These are phyloP conservation scores for Sander vitreus DNA, from an alignment of 2,113 vertebrate genomes.

Conservation along the genomic window DNA sequence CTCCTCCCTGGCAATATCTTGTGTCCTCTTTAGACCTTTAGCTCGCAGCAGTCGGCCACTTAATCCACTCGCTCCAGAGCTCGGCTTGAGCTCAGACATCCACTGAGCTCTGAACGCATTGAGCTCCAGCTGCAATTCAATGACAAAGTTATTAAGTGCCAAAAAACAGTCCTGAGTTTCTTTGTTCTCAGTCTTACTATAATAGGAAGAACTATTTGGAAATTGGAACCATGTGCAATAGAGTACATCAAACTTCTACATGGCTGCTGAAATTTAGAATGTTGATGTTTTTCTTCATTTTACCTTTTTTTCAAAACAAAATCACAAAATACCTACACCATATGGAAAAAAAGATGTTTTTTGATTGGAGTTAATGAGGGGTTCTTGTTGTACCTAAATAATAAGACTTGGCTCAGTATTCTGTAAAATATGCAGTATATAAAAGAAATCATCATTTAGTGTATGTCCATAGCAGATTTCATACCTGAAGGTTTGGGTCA, in stretches of 20 bases:
- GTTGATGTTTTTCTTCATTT: background rate
- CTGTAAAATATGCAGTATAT: background rate
- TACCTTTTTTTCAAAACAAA: background rate
- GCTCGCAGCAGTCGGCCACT: conserved; percentile 80
- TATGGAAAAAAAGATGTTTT: background rate
- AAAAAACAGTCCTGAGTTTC: background rate
- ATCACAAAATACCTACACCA: background rate
- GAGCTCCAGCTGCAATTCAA: conserved; percentile 88
- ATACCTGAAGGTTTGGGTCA: conserved; percentile 91
- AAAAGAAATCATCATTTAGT: background rate
- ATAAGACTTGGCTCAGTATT: background rate
- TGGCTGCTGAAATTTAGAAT: background rate
- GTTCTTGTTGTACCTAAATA: background rate
- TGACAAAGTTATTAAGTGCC: background rate
- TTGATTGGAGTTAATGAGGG: background rate
- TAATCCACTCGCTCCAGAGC: conserved; percentile 79
- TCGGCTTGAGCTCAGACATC: conserved; percentile 96
- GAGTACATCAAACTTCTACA: background rate
- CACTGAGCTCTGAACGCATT: conserved; percentile 95
- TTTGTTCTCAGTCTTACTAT: background rate
- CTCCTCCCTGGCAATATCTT: conserved; percentile 91
- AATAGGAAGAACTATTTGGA: background rate
- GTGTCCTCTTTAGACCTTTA: conserved; percentile 87
- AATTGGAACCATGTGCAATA: background rate
- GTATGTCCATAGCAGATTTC: background rate